Base-by-base conservation (phyloP, 2,888 invertebrate genomes). In the Protonemura montana region DNA sequence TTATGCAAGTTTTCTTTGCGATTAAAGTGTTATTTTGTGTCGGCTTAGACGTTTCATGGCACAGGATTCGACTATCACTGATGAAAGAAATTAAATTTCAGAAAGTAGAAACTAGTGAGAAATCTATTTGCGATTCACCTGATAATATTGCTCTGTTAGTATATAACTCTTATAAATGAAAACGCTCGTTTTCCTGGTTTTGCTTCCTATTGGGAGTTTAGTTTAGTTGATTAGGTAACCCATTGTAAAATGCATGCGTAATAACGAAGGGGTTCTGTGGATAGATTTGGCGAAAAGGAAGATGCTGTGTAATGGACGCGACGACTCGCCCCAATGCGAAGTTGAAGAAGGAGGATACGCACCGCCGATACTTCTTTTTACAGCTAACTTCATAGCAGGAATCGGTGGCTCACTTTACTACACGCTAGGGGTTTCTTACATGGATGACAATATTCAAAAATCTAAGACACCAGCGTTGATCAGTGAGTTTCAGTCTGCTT, bases 361-460 rank as follows among this genome's bases (percentile, higher is more conserved):
- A 0, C 95, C 95, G 0, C 94, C 94, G 87, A 91, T 93, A 27
- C 92, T 95, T 41, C 91, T 96, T 16, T 94, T 95, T 89, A 89
- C 93, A 7, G 95, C 95, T 0, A 95, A 95, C 90, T 93, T 95
- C 86, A 93, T 96, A 80, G 94, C 95, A 0, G 95, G 95, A 0
- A 93, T 95, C 78, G 95, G 95, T 28, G 95, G 94, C 59, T 94
- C 94, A 0, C 91, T 95, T 0, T 95, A 94, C 89, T 95, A 94
- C 89, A 94, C 95, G 0, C 91, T 95, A 21, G 95, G 95, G 1
- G 93, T 95, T 0, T 93, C 95, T 0, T 95, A 95, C 89, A 94
- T 95, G 94, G 95, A 95, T 89, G 95, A 95, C 89, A 95, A 95
- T 89, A 94, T 95, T n/a, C 94, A 95, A 89, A 94, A 94, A 89